Evolutionary conservation across 1,140 invertebrate genomes (phyloP), one percentile per base, ranked within the genome.

Genomic region (Amyelois transitella): DNA sequence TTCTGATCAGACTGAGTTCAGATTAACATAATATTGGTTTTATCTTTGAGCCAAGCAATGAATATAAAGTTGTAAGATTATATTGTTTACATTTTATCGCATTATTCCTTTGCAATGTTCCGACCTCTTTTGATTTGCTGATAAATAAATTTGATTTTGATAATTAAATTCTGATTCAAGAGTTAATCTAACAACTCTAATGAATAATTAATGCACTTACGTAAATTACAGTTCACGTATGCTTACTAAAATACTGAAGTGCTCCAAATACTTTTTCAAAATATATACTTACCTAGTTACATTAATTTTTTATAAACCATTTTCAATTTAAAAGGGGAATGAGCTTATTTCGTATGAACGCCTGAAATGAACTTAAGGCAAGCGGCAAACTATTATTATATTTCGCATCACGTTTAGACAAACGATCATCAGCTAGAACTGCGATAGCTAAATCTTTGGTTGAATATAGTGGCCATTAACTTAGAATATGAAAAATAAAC

Each of bases 291-390:
- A n/a, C n/a, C n/a, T n/a, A n/a, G n/a, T n/a, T n/a, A n/a, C n/a
- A n/a, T n/a, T n/a, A n/a, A n/a, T n/a, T 45, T 54, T 47, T 54
- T 47, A 54, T 54, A 54, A 54, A 54, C 45, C 21, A 47, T 47
- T n/a, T 48, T n/a, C 17, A 43, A 54, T 12, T 18, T 28, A 43
- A 52, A 51, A 17, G 24, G 20, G 51, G 51, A 43, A 24, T 25
- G 14, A 52, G 17, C 10, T 10, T 21, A 18, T 43, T n/a, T 22
- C 43, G 17, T 18, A 10, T 53, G 52, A 54, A 54, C 48, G 48
- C 44, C 28, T 18, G 48, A 54, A 48, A 44, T 14, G 44, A 22
- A 18, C 25, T 25, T 21, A 44, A 53, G 17, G 7, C 10, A 10
- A 12, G 38, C 18, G 21, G 10, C 51, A 20, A 51, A 6, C 8